Conservation (phyloP, 1,140 invertebrate species). For the roundworm (Caenorhabditis elegans) region WBcel235 BX284605.5:13614001-13614500, state of each 20-base stretch:
- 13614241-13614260: background rate
- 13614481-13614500: background rate
- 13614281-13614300: background rate
- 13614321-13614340: background rate
- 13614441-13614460: background rate
- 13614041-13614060: too few species aligned
- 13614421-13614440: background rate
- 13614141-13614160: too few species aligned
- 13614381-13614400: background rate
- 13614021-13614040: background rate
- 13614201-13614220: too few species aligned
- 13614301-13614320: background rate
- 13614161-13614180: too few species aligned
- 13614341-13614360: background rate
- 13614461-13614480: too few species aligned
- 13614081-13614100: too few species aligned
- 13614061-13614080: too few species aligned
- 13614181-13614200: too few species aligned
- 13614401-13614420: slow-evolving; percentile 17
- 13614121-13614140: too few species aligned
- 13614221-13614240: background rate
- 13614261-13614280: background rate
- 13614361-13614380: background rate
- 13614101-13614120: too few species aligned
- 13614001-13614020: background rate